Evolutionary conservation across 2,888 invertebrate species (phyloP), one percentile per base, ranked within the genome.

Genomic region (Ormyrus thymus): DNA sequence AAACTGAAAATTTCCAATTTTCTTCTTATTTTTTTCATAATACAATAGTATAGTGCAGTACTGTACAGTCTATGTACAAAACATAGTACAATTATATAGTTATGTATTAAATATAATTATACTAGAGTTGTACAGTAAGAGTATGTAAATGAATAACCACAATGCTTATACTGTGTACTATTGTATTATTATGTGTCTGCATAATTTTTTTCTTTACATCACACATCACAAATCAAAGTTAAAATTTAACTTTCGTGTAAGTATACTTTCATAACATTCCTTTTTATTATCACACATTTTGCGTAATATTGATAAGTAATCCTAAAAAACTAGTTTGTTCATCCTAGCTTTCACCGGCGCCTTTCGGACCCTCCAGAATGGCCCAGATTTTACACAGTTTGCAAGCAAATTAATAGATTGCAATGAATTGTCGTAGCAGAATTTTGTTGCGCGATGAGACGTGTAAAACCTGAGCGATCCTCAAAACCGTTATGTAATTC

Each of bases 61-160:
- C n/a, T 76, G 78, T 66, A 58, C 13, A 66, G 58, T 74, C n/a
- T 66, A 29, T 66, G 50, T 59, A 68, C 29, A 58, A 77, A 72
- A 61, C 13, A 58, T 55, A 71, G 55, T 77, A 77, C 55, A 72
- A 71, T 72, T 72, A 71, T 64, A 61, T 72, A 77, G 66, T 66
- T 77, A 48, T 58, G 48, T n/a, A 66, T 77, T 11, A 66, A 66
- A 66, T 72, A 77, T 61, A 65, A 74, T 66, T 74, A 74, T 51
- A 50, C 15, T 56, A 72, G 72, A 66, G 43, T 29, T 72, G 55
- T 78, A 56, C 68, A 53, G 66, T 73, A 78, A 61, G 15, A 66
- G 59, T 59, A 45, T 75, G 53, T 51, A 59, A 75, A 66, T 48
- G 7, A 66, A 73, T 62, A 78, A 62, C 45, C 50, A 50, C 56